A percentile compares a stretch with the other conserved stretches of the same genome.
Evolutionary conservation across 2,888 invertebrate species (phyloP).

Genomic region (Drosophila nr. perissopoda): DNA sequence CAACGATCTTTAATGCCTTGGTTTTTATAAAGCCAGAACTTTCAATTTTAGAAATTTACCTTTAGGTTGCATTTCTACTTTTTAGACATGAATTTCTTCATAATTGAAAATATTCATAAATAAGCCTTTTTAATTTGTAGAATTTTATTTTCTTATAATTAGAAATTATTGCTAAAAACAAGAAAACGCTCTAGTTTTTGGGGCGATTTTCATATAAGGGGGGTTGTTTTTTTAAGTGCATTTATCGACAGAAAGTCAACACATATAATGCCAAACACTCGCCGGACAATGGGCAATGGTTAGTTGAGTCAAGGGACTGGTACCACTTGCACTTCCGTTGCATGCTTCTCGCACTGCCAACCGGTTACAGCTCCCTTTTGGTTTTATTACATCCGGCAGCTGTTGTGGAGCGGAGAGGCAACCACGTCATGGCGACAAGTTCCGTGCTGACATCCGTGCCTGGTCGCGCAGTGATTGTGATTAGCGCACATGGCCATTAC

Average conservation of each 20-base stretch:
- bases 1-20: neutral
- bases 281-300: conserved; percentile 45
- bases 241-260: conserved; percentile 24
- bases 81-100: no score
- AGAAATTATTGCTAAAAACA: neutral
- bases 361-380: conserved; percentile 1
- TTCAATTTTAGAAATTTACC: neutral
- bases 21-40: neutral
- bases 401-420: conserved; percentile 37
- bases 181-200: neutral
- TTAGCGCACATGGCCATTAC: conserved; percentile 48
- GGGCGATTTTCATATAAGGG: neutral
- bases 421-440: conserved; percentile 24
- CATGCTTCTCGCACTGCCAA: conserved; percentile 31
- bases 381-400: conserved; percentile 64
- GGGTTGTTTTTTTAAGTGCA: neutral
- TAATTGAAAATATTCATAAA: no score
- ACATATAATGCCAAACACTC: conserved; percentile 13
- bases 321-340: conserved; percentile 70
- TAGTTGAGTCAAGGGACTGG: conserved; percentile 24
- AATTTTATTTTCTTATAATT: neutral
- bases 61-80: neutral
- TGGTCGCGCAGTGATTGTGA: conserved; percentile 23
- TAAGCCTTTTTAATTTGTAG: neutral
- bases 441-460: conserved; percentile 25